A percentile compares a stretch with the other conserved stretches of the same genome.
Evolutionary conservation across 2,797 vertebrate genomes (phyloP).

Genomic region (Enteromius treurensis): DNA sequence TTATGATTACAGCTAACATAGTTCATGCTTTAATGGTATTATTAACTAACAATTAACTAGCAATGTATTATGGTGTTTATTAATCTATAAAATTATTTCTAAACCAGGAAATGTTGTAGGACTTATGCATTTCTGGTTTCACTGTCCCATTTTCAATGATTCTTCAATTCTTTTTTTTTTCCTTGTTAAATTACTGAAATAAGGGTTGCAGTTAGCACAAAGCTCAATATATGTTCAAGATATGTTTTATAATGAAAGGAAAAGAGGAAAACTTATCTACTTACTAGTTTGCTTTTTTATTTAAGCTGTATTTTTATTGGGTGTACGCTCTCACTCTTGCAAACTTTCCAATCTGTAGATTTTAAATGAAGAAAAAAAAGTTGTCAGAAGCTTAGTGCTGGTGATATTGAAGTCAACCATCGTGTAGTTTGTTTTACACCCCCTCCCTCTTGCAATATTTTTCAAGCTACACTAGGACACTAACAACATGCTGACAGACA

Average conservation of each 20-base stretch:
- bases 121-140: neutral
- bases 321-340: neutral
- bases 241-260: neutral
- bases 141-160: neutral
- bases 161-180: neutral
- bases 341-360: neutral
- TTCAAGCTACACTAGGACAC: neutral
- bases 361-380: neutral
- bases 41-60: neutral
- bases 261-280: neutral
- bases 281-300: neutral
- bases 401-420: too few relatives aligned
- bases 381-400: neutral
- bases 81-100: constrained; percentile 24
- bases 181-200: neutral
- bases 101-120: neutral
- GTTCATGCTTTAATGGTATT: neutral
- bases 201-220: neutral
- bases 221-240: neutral
- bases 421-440: neutral
- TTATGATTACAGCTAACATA: neutral
- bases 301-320: neutral
- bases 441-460: neutral
- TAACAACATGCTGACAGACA: neutral
- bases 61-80: neutral